These are phyloP conservation scores for Tigriopus californicus DNA, from an alignment of 2,888 invertebrate genomes.

Conservation along the genomic window DNA sequence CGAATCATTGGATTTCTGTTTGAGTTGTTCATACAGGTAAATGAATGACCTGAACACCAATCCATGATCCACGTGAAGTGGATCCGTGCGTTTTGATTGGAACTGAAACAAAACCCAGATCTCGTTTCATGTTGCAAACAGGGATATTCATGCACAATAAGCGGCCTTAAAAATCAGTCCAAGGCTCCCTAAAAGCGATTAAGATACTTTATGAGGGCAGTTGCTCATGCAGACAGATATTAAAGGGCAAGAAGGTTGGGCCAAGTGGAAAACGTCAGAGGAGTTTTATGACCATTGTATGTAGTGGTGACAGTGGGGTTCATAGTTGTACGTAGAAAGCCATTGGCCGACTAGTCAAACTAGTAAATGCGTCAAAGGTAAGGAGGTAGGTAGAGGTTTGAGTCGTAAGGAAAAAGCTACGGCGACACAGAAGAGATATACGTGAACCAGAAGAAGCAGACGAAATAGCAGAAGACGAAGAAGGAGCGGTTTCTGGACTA, in stretches of 20 bases:
- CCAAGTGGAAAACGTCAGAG: too few species aligned
- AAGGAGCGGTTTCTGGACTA: background rate
- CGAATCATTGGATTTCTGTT: constrained; percentile 47
- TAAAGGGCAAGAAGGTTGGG: too few species aligned
- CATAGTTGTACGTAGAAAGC: too few species aligned
- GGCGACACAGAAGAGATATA: background rate
- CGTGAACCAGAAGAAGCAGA: background rate
- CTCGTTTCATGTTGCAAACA: background rate
- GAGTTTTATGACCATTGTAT: too few species aligned
- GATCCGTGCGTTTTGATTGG: background rate
- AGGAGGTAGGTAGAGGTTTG: too few species aligned
- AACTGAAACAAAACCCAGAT: background rate
- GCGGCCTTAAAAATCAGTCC: too few species aligned
- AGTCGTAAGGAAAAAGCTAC: background rate
- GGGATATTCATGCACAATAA: background rate
- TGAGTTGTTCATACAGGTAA: constrained; percentile 64
- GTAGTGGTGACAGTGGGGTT: too few species aligned
- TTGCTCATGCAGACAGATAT: too few species aligned
- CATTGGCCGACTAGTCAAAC: too few species aligned
- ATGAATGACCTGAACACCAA: constrained; percentile 75
- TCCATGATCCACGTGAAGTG: constrained; percentile 47
- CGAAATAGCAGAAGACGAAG: background rate
- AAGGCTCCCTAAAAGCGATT: too few species aligned
- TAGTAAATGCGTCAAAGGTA: too few species aligned
- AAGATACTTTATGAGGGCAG: too few species aligned